Base-by-base conservation (phyloP, 2,888 invertebrate genomes). In the Melipona bicolor region DNA sequence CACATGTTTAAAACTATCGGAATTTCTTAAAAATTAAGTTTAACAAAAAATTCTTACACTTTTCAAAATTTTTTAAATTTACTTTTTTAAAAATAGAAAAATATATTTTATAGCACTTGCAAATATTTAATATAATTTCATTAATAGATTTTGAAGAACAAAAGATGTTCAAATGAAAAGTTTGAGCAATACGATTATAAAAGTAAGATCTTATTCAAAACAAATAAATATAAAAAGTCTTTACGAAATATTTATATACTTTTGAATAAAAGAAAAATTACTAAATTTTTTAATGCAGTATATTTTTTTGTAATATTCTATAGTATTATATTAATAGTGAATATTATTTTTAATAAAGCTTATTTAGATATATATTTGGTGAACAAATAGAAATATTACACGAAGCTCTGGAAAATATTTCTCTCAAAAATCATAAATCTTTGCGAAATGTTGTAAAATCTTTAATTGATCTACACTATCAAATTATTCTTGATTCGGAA, bases 351-450 rank as follows among this genome's bases (percentile, higher is more conserved):
- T 32, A 4, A 4, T 24, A 9, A 65, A 70, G 27, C 5, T 36
- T 71, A 72, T 83, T 43, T 50, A 88, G 88, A 80, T 89, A 78
- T 71, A 88, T 36, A 61, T 84, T 17, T 32, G 85, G 88, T 17
- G 83, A 83, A 6, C 87, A 89, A 27, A 77, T 89, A 52, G 89
- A 89, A 19, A 80, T 88, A 19, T 73, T 88, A 54, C 75, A 76
- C 2, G 76, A 79, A 21, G 67, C 27, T 13, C 11, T 88, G 9
- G 27, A 13, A 21, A 67, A 77, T 36, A 75, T 89, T 52, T 71
- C 78, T 21, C 0, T 5, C 9, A n/a, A 79, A n/a, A 15, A 13
- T 2, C 15, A 4, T 6, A 32, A 24, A 62, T 50, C 74, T 6
- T 15, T 24, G 13, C 70, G 36, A 24, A 27, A 4, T n/a, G 21